Evolutionary conservation across 2,888 invertebrate genomes (phyloP).

Genomic region (Oxyteleia sp.): DNA sequence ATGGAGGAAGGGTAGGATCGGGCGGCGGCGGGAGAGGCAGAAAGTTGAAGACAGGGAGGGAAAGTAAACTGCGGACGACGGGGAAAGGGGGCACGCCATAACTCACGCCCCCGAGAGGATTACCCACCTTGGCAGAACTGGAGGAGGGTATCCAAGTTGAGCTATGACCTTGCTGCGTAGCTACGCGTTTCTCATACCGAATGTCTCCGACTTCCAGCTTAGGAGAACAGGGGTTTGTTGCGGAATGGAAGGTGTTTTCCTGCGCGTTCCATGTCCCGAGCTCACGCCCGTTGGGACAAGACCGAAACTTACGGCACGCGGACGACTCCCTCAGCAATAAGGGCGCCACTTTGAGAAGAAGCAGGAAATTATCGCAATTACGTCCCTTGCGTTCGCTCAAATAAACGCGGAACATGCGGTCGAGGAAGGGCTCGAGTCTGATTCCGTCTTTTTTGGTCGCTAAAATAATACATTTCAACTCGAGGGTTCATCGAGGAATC

Average conservation of each 20-base stretch:
- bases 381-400: constrained; percentile 50
- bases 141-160: constrained; percentile 85
- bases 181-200: constrained; percentile 88
- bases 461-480: constrained; percentile 36
- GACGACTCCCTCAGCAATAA: constrained; percentile 78
- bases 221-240: constrained; percentile 82
- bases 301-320: constrained; percentile 82
- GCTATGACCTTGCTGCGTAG: constrained; percentile 87
- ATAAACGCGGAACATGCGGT: constrained; percentile 33
- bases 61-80: constrained; percentile 70
- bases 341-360: constrained; percentile 70
- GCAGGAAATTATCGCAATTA: constrained; percentile 81
- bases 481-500: constrained; percentile 40
- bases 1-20: constrained; percentile 66
- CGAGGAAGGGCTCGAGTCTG: constrained; percentile 7
- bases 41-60: constrained; percentile 75
- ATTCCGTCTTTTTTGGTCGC: constrained; percentile 30
- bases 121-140: constrained; percentile 86
- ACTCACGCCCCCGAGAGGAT: constrained; percentile 88
- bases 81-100: constrained; percentile 80
- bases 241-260: constrained; percentile 77
- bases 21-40: constrained; percentile 64
- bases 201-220: constrained; percentile 83
- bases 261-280: constrained; percentile 70
- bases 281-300: constrained; percentile 75